These are phyloP conservation scores for Eupithecia dodoneata DNA, from an alignment of 2,888 invertebrate genomes.

Conservation along the genomic window DNA sequence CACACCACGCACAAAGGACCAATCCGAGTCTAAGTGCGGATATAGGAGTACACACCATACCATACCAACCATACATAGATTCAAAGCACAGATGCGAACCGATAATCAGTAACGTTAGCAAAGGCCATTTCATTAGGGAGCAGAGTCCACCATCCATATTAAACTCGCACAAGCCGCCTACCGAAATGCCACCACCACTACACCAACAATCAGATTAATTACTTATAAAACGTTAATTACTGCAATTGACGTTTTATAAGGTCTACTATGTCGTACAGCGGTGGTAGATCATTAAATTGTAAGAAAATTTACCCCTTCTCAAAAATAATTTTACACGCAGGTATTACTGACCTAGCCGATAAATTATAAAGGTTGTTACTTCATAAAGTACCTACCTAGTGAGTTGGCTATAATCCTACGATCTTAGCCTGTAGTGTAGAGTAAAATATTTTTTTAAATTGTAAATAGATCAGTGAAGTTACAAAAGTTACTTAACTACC, in stretches of 20 bases:
- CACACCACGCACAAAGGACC: no score
- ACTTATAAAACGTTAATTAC: background rate
- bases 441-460: no score
- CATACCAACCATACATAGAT: no score
- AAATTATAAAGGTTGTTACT: no score
- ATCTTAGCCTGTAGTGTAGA: background rate
- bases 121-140: background rate
- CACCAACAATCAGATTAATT: slow-evolving; percentile 34
- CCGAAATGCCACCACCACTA: slow-evolving; percentile 20
- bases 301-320: background rate
- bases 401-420: background rate
- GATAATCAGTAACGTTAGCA: background rate
- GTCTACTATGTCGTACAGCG: slow-evolving; percentile 16
- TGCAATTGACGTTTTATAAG: slow-evolving; percentile 35
- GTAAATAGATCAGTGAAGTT: no score
- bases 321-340: background rate
- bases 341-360: no score
- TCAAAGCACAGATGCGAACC: no score
- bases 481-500: no score
- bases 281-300: background rate
- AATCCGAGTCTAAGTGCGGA: no score
- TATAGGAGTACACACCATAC: no score
- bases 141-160: background rate
- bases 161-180: slow-evolving; percentile 11
- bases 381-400: no score